Base-by-base conservation (phyloP, 2,113 vertebrate genomes). In the Loxodonta africana region DNA sequence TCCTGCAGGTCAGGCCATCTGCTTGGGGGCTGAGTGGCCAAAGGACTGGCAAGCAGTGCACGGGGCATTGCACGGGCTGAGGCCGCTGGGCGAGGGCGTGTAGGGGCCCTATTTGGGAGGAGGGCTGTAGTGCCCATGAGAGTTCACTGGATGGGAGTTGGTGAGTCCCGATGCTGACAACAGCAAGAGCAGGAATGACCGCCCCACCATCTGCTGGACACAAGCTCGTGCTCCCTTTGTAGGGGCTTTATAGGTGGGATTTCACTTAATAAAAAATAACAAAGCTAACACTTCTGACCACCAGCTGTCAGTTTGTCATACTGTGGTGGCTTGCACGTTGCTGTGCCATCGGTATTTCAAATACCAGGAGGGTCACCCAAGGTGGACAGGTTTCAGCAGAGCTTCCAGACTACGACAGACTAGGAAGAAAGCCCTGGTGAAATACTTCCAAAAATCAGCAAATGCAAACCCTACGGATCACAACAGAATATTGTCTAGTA, bases 1-100 rank as follows among this genome's bases (percentile, higher is more conserved):
- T 41, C 83, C 88, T 57, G 25, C 63, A 15, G 73, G 53, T 81
- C 81, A 21, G 46, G 69, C 83, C 95, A 88, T 93, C 96, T 86
- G 88, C n/a, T 44, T 7, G 1, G 83, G 48, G 78, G 21, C 60
- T 20, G 53, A 48, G 69, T 21, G 83, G 60, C 28, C 63, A 51
- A 2, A 17, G n/a, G 62, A 21, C 83, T 60, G 80, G 53, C 51
- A 5, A n/a, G 37, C 25, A n/a, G 82, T 6, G 0, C 26, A 0
- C 2, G 23, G 30, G 44, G 37, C 60, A 5, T 21, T 37, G 23
- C 25, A 37, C 7, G 9, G 41, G 62, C 37, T 17, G 8, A 28
- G 62, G 76, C 18, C 12, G 2, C n/a, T 25, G 25, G 4, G 6
- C 37, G 30, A 8, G 67, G 67, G 67, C 5, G 25, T 17, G 26